Conservation (phyloP, 35 echinoderm and acorn worm genomes). For the Hemicentrotus pulcherrimus region DNA sequence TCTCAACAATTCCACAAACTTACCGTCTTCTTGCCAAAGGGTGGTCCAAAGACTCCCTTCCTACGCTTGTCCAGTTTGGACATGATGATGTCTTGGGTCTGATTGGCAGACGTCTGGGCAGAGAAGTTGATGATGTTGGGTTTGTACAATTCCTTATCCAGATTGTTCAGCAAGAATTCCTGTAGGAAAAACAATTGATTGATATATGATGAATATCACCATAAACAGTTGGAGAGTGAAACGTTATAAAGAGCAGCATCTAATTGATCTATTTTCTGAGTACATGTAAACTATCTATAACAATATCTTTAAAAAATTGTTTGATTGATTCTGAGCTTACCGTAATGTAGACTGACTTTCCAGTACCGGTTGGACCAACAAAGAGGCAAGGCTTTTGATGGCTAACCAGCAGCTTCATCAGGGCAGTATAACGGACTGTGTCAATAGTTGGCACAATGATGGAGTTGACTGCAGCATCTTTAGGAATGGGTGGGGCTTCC, state of each 20-base stretch:
- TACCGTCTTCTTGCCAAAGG: conserved; percentile 97
- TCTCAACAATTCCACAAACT: conserved; percentile 23
- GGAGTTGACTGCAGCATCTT: conserved; percentile 75
- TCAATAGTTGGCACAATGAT: conserved; percentile 94
- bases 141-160: conserved; percentile 95
- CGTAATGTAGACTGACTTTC: conserved; percentile 97
- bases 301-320: no score
- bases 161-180: conserved; percentile 90
- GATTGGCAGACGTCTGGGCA: conserved; percentile 94
- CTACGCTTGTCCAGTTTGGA: conserved; percentile 97
- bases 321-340: conserved; percentile 59
- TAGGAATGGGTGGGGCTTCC: conserved; percentile 85
- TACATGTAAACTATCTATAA: neutral
- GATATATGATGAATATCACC: neutral
- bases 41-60: conserved; percentile 93
- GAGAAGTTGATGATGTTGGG: conserved; percentile 99
- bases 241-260: neutral
- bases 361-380: conserved; percentile 97
- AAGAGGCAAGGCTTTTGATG: conserved; percentile 93
- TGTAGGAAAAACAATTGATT: conserved; percentile 53
- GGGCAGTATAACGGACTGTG: conserved; percentile 87
- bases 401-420: conserved; percentile 93
- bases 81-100: conserved; percentile 99
- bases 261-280: no score
- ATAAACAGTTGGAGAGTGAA: neutral